A percentile compares a stretch with the other conserved stretches of the same genome.
These are phyloP conservation scores for Megaceryle maxima DNA, from an alignment of 2,113 vertebrate genomes.

Conservation along the genomic window DNA sequence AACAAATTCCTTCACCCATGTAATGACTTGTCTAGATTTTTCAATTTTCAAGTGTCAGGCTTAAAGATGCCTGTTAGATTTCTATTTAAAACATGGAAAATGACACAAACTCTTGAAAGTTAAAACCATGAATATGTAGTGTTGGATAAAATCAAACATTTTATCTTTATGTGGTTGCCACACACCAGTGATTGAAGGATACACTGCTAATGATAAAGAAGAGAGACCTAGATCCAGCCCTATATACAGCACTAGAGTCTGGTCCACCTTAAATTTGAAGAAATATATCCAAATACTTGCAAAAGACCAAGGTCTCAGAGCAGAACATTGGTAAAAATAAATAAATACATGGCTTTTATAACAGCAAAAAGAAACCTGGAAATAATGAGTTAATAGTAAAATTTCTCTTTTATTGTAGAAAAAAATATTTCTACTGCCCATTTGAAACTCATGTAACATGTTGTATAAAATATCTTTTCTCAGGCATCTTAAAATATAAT, in stretches of 20 bases:
- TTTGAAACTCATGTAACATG: not conserved
- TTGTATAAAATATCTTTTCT: slow-evolving; percentile 3
- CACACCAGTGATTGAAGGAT: not conserved
- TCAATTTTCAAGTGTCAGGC: not conserved
- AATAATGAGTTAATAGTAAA: not conserved
- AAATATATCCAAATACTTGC: not conserved
- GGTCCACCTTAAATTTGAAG: not conserved
- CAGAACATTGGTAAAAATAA: not conserved
- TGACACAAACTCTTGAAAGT: not conserved
- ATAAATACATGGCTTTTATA: not conserved
- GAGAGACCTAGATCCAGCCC: not conserved
- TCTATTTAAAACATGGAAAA: not conserved
- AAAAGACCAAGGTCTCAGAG: not conserved
- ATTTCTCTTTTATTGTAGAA: not conserved
- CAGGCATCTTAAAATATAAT: slow-evolving; percentile 33
- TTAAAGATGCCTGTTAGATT: not conserved
- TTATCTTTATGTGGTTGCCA: not conserved
- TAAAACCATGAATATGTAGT: not conserved
- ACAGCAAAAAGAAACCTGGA: not conserved
- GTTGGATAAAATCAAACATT: not conserved
- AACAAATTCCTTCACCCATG: not conserved
- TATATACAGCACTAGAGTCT: not conserved
- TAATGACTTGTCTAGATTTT: not conserved
- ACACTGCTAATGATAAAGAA: not conserved
- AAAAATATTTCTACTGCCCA: not conserved